Conservation (phyloP, 2,888 invertebrate genomes). For the Diarsia mendica region DNA sequence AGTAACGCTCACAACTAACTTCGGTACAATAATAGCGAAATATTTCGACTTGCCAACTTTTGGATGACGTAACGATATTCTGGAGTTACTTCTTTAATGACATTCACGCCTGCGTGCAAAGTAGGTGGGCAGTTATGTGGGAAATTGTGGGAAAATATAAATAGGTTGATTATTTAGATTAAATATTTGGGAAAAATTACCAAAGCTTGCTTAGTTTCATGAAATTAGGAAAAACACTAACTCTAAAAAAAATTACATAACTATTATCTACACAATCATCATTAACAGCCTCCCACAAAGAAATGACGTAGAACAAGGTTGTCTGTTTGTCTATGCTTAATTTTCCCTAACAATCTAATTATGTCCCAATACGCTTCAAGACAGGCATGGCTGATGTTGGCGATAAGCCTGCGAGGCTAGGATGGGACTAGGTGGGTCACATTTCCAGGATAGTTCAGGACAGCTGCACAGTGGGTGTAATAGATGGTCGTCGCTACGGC, state of each 20-base stretch:
- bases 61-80: constrained; percentile 24
- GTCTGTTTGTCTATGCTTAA: no score
- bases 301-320: not conserved
- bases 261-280: not conserved
- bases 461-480: no score
- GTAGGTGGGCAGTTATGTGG: not conserved
- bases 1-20: constrained; percentile 67
- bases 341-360: no score
- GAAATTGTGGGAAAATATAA: not conserved
- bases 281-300: not conserved
- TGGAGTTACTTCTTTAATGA: constrained; percentile 28
- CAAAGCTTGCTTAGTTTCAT: no score
- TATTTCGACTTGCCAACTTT: constrained; percentile 65
- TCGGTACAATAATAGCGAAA: constrained; percentile 71
- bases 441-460: no score
- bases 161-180: not conserved
- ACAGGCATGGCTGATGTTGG: no score
- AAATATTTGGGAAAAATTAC: constrained; percentile 3
- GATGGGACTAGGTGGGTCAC: no score
- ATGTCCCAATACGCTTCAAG: no score
- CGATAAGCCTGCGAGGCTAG: no score
- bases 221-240: no score
- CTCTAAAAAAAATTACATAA: no score
- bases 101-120: not conserved
- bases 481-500: no score